Conservation (phyloP, 2,888 invertebrate genomes). For the Leptopilina syphax region DNA sequence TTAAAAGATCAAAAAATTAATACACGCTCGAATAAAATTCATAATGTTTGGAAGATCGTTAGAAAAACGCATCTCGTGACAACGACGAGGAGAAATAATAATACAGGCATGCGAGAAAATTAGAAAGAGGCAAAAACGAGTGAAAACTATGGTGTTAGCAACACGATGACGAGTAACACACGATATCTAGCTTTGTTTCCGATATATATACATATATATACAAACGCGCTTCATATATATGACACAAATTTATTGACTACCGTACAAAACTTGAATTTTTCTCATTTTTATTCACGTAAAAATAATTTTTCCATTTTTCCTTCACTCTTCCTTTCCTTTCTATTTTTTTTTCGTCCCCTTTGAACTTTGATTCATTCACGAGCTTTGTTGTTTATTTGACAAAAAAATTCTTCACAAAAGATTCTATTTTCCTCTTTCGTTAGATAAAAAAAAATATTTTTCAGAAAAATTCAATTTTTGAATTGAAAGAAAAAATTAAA, state of each 20-base stretch:
- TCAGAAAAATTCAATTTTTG: too few relatives aligned
- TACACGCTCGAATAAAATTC: neutral
- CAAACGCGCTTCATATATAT: neutral
- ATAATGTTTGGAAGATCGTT: neutral
- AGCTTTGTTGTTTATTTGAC: too few relatives aligned
- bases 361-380: too few relatives aligned
- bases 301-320: neutral
- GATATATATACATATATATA: neutral
- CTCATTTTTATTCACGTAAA: neutral
- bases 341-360: too few relatives aligned
- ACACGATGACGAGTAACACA: constrained; percentile 20
- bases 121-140: constrained; percentile 20
- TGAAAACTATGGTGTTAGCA: constrained; percentile 13
- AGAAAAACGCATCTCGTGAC: neutral
- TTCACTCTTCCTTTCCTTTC: neutral
- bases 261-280: neutral
- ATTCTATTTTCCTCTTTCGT: too few relatives aligned
- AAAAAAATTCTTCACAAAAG: too few relatives aligned
- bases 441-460: too few relatives aligned
- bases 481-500: too few relatives aligned
- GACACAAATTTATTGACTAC: neutral
- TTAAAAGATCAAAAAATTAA: too few relatives aligned
- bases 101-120: neutral
- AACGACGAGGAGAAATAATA: neutral
- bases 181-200: constrained; percentile 8